These are phyloP conservation scores for Drosophila persimilis DNA, from an alignment of 1,140 invertebrate genomes.

Conservation along the genomic window DNA sequence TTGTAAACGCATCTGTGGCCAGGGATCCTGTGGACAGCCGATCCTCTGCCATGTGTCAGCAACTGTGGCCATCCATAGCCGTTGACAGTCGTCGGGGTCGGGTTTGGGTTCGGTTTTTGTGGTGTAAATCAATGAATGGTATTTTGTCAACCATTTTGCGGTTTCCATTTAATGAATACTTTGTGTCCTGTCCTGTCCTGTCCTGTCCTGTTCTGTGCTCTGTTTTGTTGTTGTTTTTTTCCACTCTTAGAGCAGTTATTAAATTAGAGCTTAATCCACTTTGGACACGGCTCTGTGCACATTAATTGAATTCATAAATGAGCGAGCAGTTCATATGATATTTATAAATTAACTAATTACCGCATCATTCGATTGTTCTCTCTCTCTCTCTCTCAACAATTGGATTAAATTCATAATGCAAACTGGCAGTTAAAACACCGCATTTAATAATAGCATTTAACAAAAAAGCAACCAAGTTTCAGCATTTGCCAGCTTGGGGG, in stretches of 20 bases:
- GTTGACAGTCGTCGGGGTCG: constrained; percentile 49
- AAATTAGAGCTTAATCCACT: constrained; percentile 77
- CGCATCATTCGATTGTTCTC: constrained; percentile 60
- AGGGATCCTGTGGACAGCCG: constrained; percentile 21
- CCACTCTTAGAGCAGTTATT: constrained; percentile 51
- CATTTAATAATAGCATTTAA: constrained; percentile 53
- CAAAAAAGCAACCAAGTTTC: constrained; percentile 35
- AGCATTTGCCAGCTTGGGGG: constrained; percentile 48
- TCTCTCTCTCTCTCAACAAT: constrained; percentile 44
- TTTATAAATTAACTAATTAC: constrained; percentile 78
- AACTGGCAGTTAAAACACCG: constrained; percentile 68
- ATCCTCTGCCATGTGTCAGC: constrained; percentile 62
- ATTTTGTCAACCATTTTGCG: constrained; percentile 33
- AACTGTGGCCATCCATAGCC: constrained; percentile 45
- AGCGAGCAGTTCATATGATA: constrained; percentile 75
- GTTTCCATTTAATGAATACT: constrained; percentile 43
- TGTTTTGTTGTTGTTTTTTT: constrained; percentile 4
- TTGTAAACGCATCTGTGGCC: constrained; percentile 63
- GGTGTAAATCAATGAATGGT: constrained; percentile 50
- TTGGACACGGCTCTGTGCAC: constrained; percentile 61
- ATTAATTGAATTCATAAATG: constrained; percentile 79
- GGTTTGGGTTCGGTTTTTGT: constrained; percentile 20
- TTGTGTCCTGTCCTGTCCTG: neutral
- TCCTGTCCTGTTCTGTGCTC: neutral
- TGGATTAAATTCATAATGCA: constrained; percentile 71